Percentiles rank a stretch among this genome's conserved stretches.
phyloP scores from a whole-genome alignment of 2,888 invertebrate species.

The Epiblema foenella region DNA sequence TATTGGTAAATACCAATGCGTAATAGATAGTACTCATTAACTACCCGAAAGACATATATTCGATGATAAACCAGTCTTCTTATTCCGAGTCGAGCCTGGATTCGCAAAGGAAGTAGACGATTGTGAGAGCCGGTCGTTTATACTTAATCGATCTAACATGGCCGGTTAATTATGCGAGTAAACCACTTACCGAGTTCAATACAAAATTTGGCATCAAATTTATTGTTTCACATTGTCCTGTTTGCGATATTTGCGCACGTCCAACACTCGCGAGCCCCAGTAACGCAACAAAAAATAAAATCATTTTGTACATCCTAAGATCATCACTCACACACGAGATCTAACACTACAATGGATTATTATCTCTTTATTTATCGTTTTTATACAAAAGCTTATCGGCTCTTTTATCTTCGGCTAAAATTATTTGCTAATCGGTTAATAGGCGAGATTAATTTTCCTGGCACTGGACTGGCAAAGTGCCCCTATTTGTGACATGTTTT shows the following conservation, averaged over 20 bases:
- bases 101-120: conserved; percentile 1
- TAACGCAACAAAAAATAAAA: conserved; percentile 21
- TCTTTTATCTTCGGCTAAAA: conserved; percentile 41
- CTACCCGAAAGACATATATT: too few species aligned
- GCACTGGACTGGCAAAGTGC: neutral
- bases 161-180: neutral
- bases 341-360: conserved; percentile 59
- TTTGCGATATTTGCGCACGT: conserved; percentile 28
- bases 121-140: neutral
- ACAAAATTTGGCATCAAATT: conserved; percentile 26
- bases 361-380: conserved; percentile 56
- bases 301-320: conserved; percentile 33
- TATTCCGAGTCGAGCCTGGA: neutral
- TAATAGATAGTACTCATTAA: too few species aligned
- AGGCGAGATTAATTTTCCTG: conserved; percentile 22
- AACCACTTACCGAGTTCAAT: conserved; percentile 27
- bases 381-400: conserved; percentile 67
- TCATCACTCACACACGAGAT: conserved; percentile 51
- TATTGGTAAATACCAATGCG: too few species aligned
- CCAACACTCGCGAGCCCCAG: conserved; percentile 22
- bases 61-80: neutral
- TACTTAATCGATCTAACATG: neutral
- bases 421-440: conserved; percentile 41
- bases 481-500: neutral
- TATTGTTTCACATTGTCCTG: conserved; percentile 29